Conservation (phyloP, 2,797 vertebrate genomes). For the Huso huso region DNA sequence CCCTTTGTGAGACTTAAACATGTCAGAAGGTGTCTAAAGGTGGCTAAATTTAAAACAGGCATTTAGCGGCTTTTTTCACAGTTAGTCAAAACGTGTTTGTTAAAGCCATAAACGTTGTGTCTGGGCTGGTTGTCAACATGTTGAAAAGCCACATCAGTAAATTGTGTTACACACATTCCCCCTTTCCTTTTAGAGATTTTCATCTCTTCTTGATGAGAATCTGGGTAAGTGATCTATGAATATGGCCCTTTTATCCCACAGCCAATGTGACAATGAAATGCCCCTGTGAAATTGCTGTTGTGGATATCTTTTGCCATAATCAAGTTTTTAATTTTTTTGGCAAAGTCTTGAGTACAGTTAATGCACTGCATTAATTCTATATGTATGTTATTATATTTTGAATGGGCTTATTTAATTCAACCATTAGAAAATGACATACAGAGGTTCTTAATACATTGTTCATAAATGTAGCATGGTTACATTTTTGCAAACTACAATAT, state of each 20-base stretch:
- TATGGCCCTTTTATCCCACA: conserved; percentile 56
- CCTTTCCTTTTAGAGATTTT: neutral
- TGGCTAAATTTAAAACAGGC: too few relatives aligned
- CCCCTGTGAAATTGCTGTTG: conserved; percentile 55
- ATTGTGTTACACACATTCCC: neutral
- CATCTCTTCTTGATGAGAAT: conserved; percentile 11
- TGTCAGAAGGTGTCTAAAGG: too few relatives aligned
- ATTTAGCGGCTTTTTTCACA: too few relatives aligned
- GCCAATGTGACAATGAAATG: conserved; percentile 47
- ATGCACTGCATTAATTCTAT: neutral
- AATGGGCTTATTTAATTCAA: too few relatives aligned
- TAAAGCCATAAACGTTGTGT: neutral
- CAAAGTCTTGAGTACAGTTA: conserved; percentile 5
- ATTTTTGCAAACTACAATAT: too few relatives aligned
- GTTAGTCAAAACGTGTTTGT: neutral
- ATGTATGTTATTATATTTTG: too few relatives aligned
- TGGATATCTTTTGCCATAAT: conserved; percentile 53
- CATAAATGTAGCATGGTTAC: too few relatives aligned
- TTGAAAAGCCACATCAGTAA: neutral
- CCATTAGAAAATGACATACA: too few relatives aligned
- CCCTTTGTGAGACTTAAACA: too few relatives aligned
- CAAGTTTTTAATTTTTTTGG: conserved; percentile 25
- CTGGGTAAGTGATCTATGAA: conserved; percentile 44
- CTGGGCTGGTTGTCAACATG: neutral
- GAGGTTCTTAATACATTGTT: too few relatives aligned